Percentiles rank a stretch among this genome's conserved stretches.
These are phyloP conservation scores for Enchytraeus crypticus DNA, from an alignment of 2,888 invertebrate species.

Conservation along the genomic window DNA sequence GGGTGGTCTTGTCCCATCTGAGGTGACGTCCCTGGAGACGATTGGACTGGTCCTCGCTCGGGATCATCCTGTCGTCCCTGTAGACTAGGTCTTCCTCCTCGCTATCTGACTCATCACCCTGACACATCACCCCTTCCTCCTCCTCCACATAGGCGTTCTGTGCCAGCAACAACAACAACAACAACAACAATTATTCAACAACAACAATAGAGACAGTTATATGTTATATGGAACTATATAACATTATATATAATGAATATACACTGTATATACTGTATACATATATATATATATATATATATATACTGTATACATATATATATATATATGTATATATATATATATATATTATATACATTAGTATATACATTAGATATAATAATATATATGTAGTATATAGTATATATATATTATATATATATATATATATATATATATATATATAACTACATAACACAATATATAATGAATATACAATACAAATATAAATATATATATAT, in stretches of 20 bases:
- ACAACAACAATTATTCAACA: not conserved
- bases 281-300: too few relatives aligned
- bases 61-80: not conserved
- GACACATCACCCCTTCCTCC: slow-evolving; percentile 1
- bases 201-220: too few relatives aligned
- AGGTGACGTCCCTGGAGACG: not conserved
- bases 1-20: not conserved
- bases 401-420: not conserved
- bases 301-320: too few relatives aligned
- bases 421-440: not conserved
- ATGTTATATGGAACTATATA: too few relatives aligned
- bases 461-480: not conserved
- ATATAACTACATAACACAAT: not conserved
- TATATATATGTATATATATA: too few relatives aligned
- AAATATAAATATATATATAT: not conserved
- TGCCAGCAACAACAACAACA: not conserved
- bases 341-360: too few relatives aligned
- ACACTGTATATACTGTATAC: too few relatives aligned
- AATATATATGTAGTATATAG: not conserved
- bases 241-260: too few relatives aligned
- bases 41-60: too few relatives aligned
- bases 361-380: too few relatives aligned
- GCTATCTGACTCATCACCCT: slow-evolving; percentile 5
- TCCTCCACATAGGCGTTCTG: slow-evolving; percentile 8
- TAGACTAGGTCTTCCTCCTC: slow-evolving; percentile 7